Evolutionary conservation across 2,888 invertebrate species (phyloP), one percentile per base, ranked within the genome.

Genomic region (Cinara cedri): DNA sequence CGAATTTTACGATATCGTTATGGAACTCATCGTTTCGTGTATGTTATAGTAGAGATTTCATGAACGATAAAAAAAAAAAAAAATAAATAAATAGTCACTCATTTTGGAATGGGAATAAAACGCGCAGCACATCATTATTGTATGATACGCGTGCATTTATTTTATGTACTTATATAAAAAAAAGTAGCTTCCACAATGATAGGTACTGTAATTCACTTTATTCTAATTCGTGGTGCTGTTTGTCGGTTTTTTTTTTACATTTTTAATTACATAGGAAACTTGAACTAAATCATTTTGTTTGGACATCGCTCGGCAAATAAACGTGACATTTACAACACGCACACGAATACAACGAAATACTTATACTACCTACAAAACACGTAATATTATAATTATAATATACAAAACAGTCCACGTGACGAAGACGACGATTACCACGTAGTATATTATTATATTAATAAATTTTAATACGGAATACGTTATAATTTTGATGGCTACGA

Each of bases 1-100:
- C 21, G 55, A 21, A 71, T 71, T 71, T 55, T 71, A 55, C 21
- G 16, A 3, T 3, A 42, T 55, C 34, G 54, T 55, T 55, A 68
- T n/a, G n/a, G n/a, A 49, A 8, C n/a, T 51, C 34, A 6, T 34
- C 34, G 34, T 34, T 34, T 34, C 34, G 3, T 6, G 3, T 34
- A 34, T 34, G 34, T 6, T 3, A 6, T 4, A 3, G 6, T 3
- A 34, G 34, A 6, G 34, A 34, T 34, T 34, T 34, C 34, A 6
- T 34, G 34, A 34, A 34, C 34, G 34, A 34, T 34, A 34, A 34
- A 34, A 34, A 34, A 34, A 34, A 34, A 34, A 34, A 4, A 34
- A 34, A 34, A 34, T 4, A 4, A 34, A 34, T 34, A 34, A 34
- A 34, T 34, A 34, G 6, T 34, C 34, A 34, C 13, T 63, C 10